These are phyloP conservation scores for Toxotes lorentzi DNA, from an alignment of 2,797 vertebrate genomes.

Conservation along the genomic window DNA sequence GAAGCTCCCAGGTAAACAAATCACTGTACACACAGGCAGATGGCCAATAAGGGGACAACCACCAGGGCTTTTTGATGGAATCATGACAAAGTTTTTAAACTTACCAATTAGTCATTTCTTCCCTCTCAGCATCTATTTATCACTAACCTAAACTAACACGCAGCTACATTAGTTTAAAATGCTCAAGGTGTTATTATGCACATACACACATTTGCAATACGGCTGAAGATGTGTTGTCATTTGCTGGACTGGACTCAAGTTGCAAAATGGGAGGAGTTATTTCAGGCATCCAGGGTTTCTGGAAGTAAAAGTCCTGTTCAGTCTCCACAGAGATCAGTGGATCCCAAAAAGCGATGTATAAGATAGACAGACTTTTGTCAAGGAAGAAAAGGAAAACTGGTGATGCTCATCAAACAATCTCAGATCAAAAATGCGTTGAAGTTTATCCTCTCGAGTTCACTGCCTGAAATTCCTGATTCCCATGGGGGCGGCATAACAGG, in stretches of 20 bases:
- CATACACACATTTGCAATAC: not conserved
- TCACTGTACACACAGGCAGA: constrained; percentile 77
- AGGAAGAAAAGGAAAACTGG: not conserved
- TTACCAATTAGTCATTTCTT: constrained; percentile 29
- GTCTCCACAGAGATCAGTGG: not conserved
- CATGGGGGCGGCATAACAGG: not conserved
- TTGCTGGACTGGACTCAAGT: not conserved
- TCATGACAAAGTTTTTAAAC: constrained; percentile 57
- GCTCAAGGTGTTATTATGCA: not conserved
- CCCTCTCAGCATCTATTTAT: constrained; percentile 18
- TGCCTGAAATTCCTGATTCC: not conserved
- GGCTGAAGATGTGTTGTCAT: constrained; percentile 7
- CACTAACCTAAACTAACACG: constrained; percentile 20
- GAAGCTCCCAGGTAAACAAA: constrained; percentile 79
- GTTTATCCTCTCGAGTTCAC: not conserved
- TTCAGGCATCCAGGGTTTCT: not conserved
- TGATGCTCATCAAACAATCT: not conserved
- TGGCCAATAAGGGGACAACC: constrained; percentile 73
- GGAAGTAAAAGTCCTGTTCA: not conserved
- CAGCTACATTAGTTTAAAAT: constrained; percentile 22
- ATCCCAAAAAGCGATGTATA: not conserved
- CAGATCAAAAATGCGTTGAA: not conserved
- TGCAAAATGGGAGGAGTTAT: not conserved
- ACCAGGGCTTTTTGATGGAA: constrained; percentile 40
- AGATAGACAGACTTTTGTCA: not conserved